Percentiles rank a stretch among this genome's conserved stretches.
phyloP scores from a whole-genome alignment of 2,113 vertebrate species.

The Hemiscyllium ocellatum region DNA sequence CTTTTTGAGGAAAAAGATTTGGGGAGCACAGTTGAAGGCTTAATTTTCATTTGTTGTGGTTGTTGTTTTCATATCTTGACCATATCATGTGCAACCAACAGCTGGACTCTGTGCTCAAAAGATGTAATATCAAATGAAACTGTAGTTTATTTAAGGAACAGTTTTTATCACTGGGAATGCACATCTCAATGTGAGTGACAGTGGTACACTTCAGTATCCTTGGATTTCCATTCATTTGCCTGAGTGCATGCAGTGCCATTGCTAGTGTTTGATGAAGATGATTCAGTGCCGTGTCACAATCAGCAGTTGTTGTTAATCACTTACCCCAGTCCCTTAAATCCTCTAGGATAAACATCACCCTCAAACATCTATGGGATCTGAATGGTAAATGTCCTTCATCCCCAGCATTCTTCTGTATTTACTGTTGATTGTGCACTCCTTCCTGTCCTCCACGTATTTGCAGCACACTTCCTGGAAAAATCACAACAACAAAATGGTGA shows the following conservation, averaged over 20 bases:
- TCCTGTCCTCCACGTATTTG: not conserved
- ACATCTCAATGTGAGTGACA: not conserved
- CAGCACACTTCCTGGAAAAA: not conserved
- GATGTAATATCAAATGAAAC: not conserved
- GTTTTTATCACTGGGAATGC: not conserved
- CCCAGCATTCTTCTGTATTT: not conserved
- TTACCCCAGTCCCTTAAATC: not conserved
- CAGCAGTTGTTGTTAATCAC: not conserved
- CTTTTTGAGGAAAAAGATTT: not conserved
- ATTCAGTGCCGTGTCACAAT: not conserved
- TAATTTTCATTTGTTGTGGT: not conserved
- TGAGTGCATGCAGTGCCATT: not conserved
- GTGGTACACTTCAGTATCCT: not conserved
- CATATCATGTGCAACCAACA: not conserved
- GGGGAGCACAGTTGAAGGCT: not conserved
- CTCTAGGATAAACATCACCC: not conserved
- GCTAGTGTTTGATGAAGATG: not conserved
- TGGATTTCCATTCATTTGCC: not conserved
- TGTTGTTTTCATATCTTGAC: not conserved
- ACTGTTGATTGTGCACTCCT: not conserved
- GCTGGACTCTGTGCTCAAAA: constrained; percentile 3
- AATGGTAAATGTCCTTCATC: not conserved
- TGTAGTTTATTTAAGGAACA: not conserved
- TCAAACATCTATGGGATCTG: not conserved
- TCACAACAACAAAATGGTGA: not conserved